Base-by-base conservation (phyloP, 2,113 vertebrate genomes). In the Aspiorhynchus laticeps region DNA sequence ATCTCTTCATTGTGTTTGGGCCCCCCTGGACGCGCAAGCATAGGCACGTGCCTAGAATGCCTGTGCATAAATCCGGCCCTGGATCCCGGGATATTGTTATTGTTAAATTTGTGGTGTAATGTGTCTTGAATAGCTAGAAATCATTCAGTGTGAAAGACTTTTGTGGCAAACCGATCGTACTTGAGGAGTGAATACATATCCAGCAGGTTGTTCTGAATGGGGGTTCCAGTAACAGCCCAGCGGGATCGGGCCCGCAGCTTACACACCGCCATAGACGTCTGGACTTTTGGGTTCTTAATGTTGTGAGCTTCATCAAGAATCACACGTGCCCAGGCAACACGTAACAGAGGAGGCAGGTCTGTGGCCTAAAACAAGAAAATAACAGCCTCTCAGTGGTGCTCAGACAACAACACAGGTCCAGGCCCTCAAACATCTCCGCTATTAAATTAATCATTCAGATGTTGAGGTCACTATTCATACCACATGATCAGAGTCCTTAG, bases 161-260 rank as follows among this genome's bases (percentile, higher is more conserved):
- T 63, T 26, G n/a, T 65, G 24, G 11, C 4, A 46, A 48, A 46
- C 15, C 0, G 17, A 51, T 59, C 96, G 94, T 94, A 99, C 98
- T 96, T 98, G 36, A 99, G 94, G 85, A 99, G 94, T 0, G 98
- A 97, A 90, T 98, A 99, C 96, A 99, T 95, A 92, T 99, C 98
- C 94, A 98, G 87, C 83, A 99, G 91, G 93, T 98, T 99, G 94
- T 99, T 99, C 93, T 99, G 98, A 91, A 99, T 97, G 0, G 98
- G 98, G 0, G 98, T 99, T 3, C 98, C 98, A 0, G 98, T 99
- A 81, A 99, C 96, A 0, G 97, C 98, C 98, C 98, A 99, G 9
- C 97, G 97, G 24, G 97, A 95, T 0, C 0, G 75, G 2, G 97
- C 97, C 85, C 93, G 95, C 63, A 99, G 93, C 87, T 95, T 96